A percentile compares a stretch with the other conserved stretches of the same genome.
Conservation (phyloP, 2,797 vertebrate genomes). For the Muscicapa striata region DNA sequence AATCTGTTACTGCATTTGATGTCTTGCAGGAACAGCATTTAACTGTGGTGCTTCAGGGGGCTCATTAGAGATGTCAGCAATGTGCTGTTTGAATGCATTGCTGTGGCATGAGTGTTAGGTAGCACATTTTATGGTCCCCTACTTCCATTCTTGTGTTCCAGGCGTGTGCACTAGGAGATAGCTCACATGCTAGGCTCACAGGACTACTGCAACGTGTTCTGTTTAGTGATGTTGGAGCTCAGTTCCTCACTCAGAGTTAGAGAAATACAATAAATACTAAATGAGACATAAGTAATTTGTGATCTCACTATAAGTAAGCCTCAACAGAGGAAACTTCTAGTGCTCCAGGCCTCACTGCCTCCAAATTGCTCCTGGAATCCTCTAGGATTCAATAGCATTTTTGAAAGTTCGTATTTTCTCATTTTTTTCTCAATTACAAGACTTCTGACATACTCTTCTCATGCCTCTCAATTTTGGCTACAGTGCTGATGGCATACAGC, state of each 20-base stretch:
- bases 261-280: neutral
- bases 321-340: neutral
- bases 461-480: neutral
- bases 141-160: neutral
- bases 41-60: neutral
- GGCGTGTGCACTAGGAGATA: neutral
- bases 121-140: neutral
- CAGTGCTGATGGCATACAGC: accelerated
- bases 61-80: neutral
- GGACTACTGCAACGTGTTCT: neutral
- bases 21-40: neutral
- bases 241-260: neutral
- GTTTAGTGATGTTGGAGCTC: neutral
- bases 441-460: neutral
- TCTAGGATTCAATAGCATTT: neutral
- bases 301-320: neutral
- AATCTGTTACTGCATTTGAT: neutral
- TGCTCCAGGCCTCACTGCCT: neutral
- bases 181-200: neutral
- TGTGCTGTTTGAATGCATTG: neutral
- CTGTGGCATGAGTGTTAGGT: neutral
- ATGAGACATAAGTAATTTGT: neutral
- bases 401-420: neutral
- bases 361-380: neutral
- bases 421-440: neutral